Evolutionary conservation across 2,888 invertebrate genomes (phyloP), one percentile per base, ranked within the genome.

Genomic region (Calliscelio sp.): DNA sequence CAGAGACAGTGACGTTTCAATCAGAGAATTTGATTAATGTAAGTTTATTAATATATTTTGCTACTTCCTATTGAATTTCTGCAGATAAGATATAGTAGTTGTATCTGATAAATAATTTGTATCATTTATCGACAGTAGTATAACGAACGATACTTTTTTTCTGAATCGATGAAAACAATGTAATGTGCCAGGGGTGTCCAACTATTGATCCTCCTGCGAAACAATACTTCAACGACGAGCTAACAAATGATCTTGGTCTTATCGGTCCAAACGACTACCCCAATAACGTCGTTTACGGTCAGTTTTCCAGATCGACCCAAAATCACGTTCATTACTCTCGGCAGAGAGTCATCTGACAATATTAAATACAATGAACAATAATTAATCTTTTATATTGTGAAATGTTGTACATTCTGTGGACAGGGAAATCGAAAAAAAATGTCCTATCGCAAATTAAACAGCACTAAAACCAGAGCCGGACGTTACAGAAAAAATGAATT

Each of bases 161-260:
- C 74, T 75, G 84, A 86, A 86, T 88, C 87, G 87, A 86, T 86
- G 90, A 92, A 92, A 91, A 92, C 91, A 92, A 92, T 91, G 90
- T 89, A 86, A 84, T 84, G 87, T 63, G 20, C 38, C 70, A 59
- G 83, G 85, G 84, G 79, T 80, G 84, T 84, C 85, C 84, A 81
- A 65, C 88, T 91, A 93, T 93, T 91, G 92, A 92, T 92, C 91
- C 86, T 81, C 81, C 73, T 81, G 83, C 88, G 90, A 92, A 92
- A 93, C 93, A 93, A 93, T 93, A 91, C 90, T 85, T 81, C 88
- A 89, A 82, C 89, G 90, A 89, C 90, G 88, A 89, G 85, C 88
- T 92, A 92, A 92, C 92, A 93, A 93, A 93, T 93, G 92, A 92
- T 92, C 89, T 85, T 77, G 82, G 89, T 80, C 92, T 93, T 93